Percentiles rank a stretch among this genome's conserved stretches.
Conservation (phyloP, 2,888 invertebrate genomes). For the Hirtodrosophila cameraria region DNA sequence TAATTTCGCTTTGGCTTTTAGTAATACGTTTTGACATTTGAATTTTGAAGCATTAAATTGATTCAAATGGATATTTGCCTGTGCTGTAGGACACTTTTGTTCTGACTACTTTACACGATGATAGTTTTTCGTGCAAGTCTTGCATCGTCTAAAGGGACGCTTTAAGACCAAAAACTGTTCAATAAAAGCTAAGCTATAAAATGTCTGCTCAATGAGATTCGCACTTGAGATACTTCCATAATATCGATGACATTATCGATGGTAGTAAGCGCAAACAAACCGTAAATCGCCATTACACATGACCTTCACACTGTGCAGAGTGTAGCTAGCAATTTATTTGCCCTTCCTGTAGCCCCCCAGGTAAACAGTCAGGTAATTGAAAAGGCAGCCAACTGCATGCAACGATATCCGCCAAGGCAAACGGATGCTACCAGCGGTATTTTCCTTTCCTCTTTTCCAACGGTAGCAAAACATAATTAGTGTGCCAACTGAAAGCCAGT, state of each 20-base stretch:
- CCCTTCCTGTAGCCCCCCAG: background rate
- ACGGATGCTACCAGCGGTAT: constrained; percentile 12
- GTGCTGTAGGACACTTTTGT: no score
- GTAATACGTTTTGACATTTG: no score
- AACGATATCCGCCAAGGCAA: constrained; percentile 23
- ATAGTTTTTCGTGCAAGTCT: no score
- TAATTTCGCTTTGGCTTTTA: no score
- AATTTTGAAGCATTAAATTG: no score
- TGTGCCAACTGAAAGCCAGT: constrained; percentile 9
- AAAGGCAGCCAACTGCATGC: constrained; percentile 44
- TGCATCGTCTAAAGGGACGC: no score
- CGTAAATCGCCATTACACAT: background rate
- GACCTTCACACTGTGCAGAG: constrained; percentile 2
- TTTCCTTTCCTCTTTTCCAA: background rate
- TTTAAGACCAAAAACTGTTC: no score
- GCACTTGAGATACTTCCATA: background rate
- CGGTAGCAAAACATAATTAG: constrained; percentile 36
- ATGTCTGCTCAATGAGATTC: no score
- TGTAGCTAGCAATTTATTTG: constrained; percentile 18
- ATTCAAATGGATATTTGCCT: no score
- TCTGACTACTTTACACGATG: no score
- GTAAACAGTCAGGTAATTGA: constrained; percentile 53
- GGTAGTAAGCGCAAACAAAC: background rate
- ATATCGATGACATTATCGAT: background rate
- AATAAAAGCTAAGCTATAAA: no score